These are phyloP conservation scores for Sebastes oblongus DNA, from an alignment of 2,797 vertebrate species.

Conservation along the genomic window DNA sequence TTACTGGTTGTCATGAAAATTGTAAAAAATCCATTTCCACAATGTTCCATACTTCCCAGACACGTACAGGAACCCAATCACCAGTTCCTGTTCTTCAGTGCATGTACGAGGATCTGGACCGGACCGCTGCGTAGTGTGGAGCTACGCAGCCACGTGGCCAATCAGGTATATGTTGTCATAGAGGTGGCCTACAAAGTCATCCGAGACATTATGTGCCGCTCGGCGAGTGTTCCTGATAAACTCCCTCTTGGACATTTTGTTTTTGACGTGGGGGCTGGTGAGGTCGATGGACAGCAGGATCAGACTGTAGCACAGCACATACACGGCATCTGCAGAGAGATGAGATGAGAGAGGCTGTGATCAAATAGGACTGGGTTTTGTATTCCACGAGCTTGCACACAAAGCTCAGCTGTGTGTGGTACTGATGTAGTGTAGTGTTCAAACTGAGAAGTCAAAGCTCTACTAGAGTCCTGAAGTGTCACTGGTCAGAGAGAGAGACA, in stretches of 20 bases:
- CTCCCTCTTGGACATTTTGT: slow-evolving; percentile 99
- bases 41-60: background rate
- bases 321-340: slow-evolving; percentile 89
- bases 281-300: slow-evolving; percentile 99
- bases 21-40: slow-evolving; percentile 11
- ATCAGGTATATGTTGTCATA: slow-evolving; percentile 99
- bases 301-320: slow-evolving; percentile 98
- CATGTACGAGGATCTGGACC: slow-evolving; percentile 3
- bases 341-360: background rate
- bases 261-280: slow-evolving; percentile 97
- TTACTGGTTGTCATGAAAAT: background rate
- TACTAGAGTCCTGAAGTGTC: background rate
- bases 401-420: background rate
- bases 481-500: background rate
- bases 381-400: background rate
- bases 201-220: slow-evolving; percentile 97
- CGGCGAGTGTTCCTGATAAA: slow-evolving; percentile 98
- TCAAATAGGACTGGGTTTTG: background rate
- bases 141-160: slow-evolving; percentile 95
- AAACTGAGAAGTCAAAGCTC: background rate
- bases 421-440: background rate
- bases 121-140: slow-evolving; percentile 9
- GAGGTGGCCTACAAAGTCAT: slow-evolving; percentile 98
- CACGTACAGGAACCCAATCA: slow-evolving; percentile 33
- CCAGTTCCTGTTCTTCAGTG: slow-evolving; percentile 48